Evolutionary conservation across 2,888 invertebrate genomes (phyloP).

Genomic region (Standfussiana lucernea): DNA sequence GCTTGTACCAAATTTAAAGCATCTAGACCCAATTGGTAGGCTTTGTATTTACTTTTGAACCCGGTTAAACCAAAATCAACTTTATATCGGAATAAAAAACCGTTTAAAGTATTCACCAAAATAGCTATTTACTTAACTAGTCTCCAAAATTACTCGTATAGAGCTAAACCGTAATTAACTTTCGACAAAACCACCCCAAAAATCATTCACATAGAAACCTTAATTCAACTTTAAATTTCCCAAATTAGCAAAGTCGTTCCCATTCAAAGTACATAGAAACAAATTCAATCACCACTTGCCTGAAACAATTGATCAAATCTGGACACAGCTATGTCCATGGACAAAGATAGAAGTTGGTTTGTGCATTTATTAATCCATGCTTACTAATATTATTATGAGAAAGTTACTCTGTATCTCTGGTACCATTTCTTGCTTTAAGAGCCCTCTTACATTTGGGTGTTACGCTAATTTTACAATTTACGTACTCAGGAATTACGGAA

Average conservation of each 20-base stretch:
- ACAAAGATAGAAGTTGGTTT: slow-evolving; percentile 1
- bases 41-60: too few species aligned
- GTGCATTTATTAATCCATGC: background rate
- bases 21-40: too few species aligned
- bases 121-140: background rate
- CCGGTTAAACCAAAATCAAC: too few species aligned
- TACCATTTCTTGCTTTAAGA: too few species aligned
- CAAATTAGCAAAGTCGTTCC: slow-evolving; percentile 26
- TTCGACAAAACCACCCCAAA: slow-evolving; percentile 15
- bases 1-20: too few species aligned
- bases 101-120: background rate
- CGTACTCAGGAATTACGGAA: too few species aligned
- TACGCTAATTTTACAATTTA: too few species aligned
- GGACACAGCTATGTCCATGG: slow-evolving; percentile 19
- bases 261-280: slow-evolving; percentile 37
- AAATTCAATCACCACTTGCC: slow-evolving; percentile 56
- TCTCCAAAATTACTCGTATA: background rate
- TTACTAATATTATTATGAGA: too few species aligned
- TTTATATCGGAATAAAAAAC: background rate
- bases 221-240: slow-evolving; percentile 44
- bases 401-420: too few species aligned
- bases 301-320: slow-evolving; percentile 46
- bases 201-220: slow-evolving; percentile 34
- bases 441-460: too few species aligned
- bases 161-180: slow-evolving; percentile 22